Conservation (phyloP, 2,888 invertebrate genomes). For the Hypselothyrea guttata region DNA sequence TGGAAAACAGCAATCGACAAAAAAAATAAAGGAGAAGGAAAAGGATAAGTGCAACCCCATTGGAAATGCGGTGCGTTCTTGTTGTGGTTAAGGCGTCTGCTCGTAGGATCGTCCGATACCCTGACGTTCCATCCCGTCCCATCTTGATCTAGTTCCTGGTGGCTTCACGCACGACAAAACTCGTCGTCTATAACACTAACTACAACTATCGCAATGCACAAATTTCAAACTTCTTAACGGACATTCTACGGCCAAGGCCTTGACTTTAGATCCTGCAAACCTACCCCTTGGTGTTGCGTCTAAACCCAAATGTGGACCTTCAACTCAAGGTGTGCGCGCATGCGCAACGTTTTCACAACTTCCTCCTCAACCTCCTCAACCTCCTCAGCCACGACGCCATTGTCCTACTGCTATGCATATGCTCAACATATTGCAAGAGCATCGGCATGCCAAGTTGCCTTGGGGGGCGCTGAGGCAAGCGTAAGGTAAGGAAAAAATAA, state of each 20-base stretch:
- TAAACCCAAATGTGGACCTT: no score
- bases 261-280: constrained; percentile 58
- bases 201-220: constrained; percentile 28
- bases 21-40: constrained; percentile 1
- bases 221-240: constrained; percentile 64
- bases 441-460: constrained; percentile 48
- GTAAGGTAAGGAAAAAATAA: constrained; percentile 1
- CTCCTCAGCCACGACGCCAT: constrained; percentile 28
- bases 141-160: constrained; percentile 66
- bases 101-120: constrained; percentile 14
- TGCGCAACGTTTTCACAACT: constrained; percentile 50
- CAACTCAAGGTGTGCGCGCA: constrained; percentile 70
- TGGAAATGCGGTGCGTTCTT: constrained; percentile 26
- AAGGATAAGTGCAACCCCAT: constrained; percentile 62
- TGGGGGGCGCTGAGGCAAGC: constrained; percentile 33
- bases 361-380: constrained; percentile 6
- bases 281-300: constrained; percentile 49
- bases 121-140: constrained; percentile 18
- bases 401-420: constrained; percentile 54
- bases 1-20: constrained; percentile 17
- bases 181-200: constrained; percentile 39
- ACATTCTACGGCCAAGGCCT: constrained; percentile 52
- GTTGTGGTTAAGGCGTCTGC: constrained; percentile 56
- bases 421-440: constrained; percentile 58
- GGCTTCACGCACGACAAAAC: constrained; percentile 40